Conservation (phyloP, 1,140 invertebrate genomes). For the Bombus pascuorum region DNA sequence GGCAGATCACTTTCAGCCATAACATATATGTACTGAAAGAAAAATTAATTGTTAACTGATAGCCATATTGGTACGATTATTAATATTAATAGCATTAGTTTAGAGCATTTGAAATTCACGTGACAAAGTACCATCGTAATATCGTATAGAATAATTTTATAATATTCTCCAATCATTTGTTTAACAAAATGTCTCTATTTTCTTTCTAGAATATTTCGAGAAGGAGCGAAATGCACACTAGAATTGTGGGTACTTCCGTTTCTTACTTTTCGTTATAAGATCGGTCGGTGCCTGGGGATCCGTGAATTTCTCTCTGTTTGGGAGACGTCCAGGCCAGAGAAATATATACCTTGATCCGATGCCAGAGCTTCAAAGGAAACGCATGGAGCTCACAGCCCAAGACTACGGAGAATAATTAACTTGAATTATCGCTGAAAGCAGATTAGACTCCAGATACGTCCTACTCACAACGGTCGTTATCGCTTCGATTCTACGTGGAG, state of each 20-base stretch:
- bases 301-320: background rate
- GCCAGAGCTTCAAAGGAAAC: no score
- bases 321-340: background rate
- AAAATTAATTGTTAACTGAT: background rate
- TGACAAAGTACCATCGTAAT: background rate
- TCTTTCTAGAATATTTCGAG: background rate
- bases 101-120: background rate
- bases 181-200: background rate
- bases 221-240: background rate
- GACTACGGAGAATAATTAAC: constrained; percentile 20
- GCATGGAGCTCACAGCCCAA: background rate
- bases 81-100: background rate
- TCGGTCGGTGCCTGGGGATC: no score
- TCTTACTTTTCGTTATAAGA: background rate
- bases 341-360: background rate
- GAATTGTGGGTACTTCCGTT: background rate
- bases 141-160: background rate
- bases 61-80: background rate
- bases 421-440: constrained; percentile 1
- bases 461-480: constrained; percentile 1
- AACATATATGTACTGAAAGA: background rate
- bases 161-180: background rate
- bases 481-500: background rate
- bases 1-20: constrained; percentile 14
- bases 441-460: background rate